Percentiles rank a stretch among this genome's conserved stretches.
Conservation (phyloP, 2,797 vertebrate species). For the Amblyraja radiata region DNA sequence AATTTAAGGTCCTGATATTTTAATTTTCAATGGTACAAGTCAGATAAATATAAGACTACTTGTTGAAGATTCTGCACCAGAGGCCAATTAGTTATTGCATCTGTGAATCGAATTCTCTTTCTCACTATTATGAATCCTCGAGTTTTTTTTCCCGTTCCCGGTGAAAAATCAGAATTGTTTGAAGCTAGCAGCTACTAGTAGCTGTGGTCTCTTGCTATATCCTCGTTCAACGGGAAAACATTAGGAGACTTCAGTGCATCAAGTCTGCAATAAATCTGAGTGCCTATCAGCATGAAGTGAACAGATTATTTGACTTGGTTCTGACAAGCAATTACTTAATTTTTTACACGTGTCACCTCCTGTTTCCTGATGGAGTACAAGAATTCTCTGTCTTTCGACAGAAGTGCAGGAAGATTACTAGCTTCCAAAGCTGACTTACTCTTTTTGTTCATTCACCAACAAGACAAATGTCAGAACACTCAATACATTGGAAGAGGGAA, state of each 20-base stretch:
- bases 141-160: too few species aligned
- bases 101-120: background rate
- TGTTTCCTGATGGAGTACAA: slow-evolving; percentile 30
- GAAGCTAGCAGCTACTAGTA: background rate
- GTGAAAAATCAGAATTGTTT: background rate
- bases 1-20: background rate
- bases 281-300: slow-evolving; percentile 37
- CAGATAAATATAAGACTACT: background rate
- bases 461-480: slow-evolving; percentile 32
- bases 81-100: background rate
- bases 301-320: slow-evolving; percentile 36
- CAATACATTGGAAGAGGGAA: background rate
- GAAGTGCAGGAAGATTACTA: slow-evolving; percentile 27
- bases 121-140: background rate
- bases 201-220: background rate
- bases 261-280: slow-evolving; percentile 31
- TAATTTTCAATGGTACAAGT: background rate
- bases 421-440: slow-evolving; percentile 27
- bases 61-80: background rate
- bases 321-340: slow-evolving; percentile 38
- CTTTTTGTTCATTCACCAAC: slow-evolving; percentile 10
- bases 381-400: background rate
- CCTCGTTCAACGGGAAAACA: background rate
- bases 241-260: slow-evolving; percentile 10
- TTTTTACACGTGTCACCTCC: slow-evolving; percentile 34